Percentiles rank a stretch among this genome's conserved stretches.
Conservation (phyloP, 2,113 vertebrate genomes). For the Terrapene triunguis region DNA sequence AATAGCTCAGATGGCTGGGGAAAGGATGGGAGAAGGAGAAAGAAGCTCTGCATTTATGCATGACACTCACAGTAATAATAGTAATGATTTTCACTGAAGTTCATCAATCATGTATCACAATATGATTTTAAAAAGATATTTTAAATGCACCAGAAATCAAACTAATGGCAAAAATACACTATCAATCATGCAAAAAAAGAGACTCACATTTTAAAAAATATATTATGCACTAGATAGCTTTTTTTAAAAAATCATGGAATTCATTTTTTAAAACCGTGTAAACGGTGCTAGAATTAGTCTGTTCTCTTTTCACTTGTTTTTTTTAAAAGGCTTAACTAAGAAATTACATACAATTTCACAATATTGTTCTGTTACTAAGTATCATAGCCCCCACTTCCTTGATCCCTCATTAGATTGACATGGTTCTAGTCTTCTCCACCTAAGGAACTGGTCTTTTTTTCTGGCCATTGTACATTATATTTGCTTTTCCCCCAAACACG, state of each 20-base stretch:
- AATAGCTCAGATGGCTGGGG: not conserved
- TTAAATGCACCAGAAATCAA: not conserved
- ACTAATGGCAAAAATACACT: not conserved
- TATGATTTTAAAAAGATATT: not conserved
- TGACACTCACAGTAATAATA: not conserved
- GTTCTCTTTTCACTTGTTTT: not conserved
- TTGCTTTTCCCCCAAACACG: not conserved
- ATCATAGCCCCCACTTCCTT: not conserved
- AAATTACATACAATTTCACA: not conserved
- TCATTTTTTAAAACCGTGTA: not conserved
- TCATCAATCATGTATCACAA: accelerated
- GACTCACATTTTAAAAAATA: accelerated
- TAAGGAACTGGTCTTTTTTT: not conserved
- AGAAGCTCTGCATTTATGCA: not conserved
- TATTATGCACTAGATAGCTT: not conserved
- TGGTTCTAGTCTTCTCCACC: not conserved
- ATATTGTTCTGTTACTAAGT: not conserved
- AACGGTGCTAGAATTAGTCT: not conserved
- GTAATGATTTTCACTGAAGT: not conserved
- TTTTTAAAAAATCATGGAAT: not conserved
- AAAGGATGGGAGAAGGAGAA: not conserved
- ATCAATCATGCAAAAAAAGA: not conserved
- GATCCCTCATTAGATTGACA: not conserved
- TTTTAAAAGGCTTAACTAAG: not conserved
- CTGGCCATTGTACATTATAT: accelerated